A percentile compares a stretch with the other conserved stretches of the same genome.
phyloP scores from a whole-genome alignment of 1,140 invertebrate species.

The Aphelenchoides fujianensis region DNA sequence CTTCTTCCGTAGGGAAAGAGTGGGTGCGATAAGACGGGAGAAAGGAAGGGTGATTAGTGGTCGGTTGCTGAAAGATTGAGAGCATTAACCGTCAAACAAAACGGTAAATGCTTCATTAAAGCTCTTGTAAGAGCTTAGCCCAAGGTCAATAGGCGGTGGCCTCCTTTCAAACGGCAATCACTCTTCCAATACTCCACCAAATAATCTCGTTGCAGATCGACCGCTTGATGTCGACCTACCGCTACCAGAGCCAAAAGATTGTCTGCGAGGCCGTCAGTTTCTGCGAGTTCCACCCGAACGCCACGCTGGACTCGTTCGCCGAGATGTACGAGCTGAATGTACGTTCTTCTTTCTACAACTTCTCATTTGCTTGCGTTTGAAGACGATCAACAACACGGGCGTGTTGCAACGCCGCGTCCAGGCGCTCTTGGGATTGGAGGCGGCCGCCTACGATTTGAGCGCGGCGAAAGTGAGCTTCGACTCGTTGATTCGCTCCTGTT shows the following conservation, averaged over 20 bases:
- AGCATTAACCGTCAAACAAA: constrained; percentile 6
- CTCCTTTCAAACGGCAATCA: background rate
- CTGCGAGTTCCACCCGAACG: constrained; percentile 24
- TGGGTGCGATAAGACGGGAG: too few relatives aligned
- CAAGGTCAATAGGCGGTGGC: too few relatives aligned
- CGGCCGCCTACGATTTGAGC: constrained; percentile 26
- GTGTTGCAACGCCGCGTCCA: constrained; percentile 23
- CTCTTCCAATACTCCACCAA: background rate
- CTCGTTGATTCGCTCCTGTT: constrained; percentile 36
- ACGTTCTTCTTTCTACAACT: too few relatives aligned
- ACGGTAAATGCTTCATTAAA: background rate
- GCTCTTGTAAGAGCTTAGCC: too few relatives aligned
- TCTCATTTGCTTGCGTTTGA: too few relatives aligned
- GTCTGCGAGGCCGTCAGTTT: constrained; percentile 19
- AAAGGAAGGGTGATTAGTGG: too few relatives aligned
- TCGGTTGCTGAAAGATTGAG: background rate
- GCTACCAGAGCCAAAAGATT: constrained; percentile 28
- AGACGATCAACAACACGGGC: constrained; percentile 32
- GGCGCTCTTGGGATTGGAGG: constrained; percentile 26
- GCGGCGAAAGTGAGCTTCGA: background rate
- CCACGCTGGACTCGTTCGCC: constrained; percentile 30
- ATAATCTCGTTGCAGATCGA: constrained; percentile 21
- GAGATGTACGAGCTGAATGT: constrained; percentile 30
- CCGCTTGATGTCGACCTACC: constrained; percentile 35
- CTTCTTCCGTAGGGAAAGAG: constrained; percentile 6